Percentiles rank a stretch among this genome's conserved stretches.
phyloP scores from a whole-genome alignment of 2,113 vertebrate species.

The Otus sunia region DNA sequence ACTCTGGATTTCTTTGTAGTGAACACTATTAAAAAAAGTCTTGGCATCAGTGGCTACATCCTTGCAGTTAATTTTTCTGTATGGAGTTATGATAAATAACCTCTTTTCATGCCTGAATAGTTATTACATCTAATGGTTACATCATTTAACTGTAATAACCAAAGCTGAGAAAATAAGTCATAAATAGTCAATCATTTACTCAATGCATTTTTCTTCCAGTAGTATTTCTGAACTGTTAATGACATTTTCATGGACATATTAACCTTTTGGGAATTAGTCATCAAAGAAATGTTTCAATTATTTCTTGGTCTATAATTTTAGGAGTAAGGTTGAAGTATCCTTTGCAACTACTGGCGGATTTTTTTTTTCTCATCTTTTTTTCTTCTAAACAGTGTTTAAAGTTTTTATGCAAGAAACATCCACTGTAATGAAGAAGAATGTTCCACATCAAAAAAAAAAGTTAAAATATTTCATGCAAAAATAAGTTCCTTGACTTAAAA shows the following conservation, averaged over 20 bases:
- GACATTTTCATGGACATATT: not conserved
- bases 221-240: constrained; percentile 2
- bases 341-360: not conserved
- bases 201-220: not conserved
- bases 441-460: not conserved
- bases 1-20: not conserved
- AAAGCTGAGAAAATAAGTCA: constrained; percentile 1
- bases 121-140: constrained; percentile 12
- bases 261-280: constrained; percentile 4
- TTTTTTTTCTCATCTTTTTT: not conserved
- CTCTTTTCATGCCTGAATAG: not conserved
- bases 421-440: not conserved
- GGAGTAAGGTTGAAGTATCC: not conserved
- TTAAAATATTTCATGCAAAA: not conserved
- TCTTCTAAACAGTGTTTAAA: not conserved
- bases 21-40: not conserved
- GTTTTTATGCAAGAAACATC: not conserved
- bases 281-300: not conserved
- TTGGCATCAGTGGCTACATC: not conserved
- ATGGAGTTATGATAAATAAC: not conserved
- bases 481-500: not conserved
- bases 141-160: not conserved
- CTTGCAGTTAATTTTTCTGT: not conserved
- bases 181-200: not conserved
- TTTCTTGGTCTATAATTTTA: not conserved